Evolutionary conservation across 2,113 vertebrate species (phyloP), one percentile per base, ranked within the genome.

Genomic region (Neofelis nebulosa): DNA sequence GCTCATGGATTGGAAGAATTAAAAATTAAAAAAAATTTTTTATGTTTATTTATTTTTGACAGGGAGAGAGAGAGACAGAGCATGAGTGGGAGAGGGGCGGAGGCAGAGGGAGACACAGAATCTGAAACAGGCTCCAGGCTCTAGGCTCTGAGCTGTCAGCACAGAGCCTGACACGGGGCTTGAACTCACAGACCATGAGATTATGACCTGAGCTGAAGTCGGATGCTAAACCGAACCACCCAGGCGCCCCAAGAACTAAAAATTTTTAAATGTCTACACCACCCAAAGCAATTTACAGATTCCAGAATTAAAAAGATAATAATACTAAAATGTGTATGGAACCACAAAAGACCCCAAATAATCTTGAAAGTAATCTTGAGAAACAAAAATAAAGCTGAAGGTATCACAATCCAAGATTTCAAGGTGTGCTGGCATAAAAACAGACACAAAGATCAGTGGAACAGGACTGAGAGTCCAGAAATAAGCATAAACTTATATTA

Each of bases 11-110:
- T 48, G 27, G 7, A 78, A 29, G 7, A 78, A 31, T 18, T 48
- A 48, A 31, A 48, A 18, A 2, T 4, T 78, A 1, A 8, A 45
- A 45, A 45, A 45, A 45, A 45, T 0, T 0, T 8, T 45, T 45
- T 45, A 45, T 45, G 45, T 45, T 45, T 45, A 45, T 9, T 45
- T 45, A 45, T 45, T 45, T 45, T 45, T 45, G 45, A 45, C 45
- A 45, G 45, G 8, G 45, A 45, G 45, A 45, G 45, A 45, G 45
- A 45, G 45, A 45, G 45, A 45, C 45, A 45, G 45, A 45, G 45
- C 45, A 45, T 45, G 45, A 45, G 45, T 45, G 45, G 8, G 45
- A 45, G 7, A 45, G 45, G 45, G 45, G 45, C 45, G 9, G 45
- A 45, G 45, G 45, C 45, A 45, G 45, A 45, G 45, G 45, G 45